Conservation (phyloP, 1,140 invertebrate species). For the Littorina saxatilis region DNA sequence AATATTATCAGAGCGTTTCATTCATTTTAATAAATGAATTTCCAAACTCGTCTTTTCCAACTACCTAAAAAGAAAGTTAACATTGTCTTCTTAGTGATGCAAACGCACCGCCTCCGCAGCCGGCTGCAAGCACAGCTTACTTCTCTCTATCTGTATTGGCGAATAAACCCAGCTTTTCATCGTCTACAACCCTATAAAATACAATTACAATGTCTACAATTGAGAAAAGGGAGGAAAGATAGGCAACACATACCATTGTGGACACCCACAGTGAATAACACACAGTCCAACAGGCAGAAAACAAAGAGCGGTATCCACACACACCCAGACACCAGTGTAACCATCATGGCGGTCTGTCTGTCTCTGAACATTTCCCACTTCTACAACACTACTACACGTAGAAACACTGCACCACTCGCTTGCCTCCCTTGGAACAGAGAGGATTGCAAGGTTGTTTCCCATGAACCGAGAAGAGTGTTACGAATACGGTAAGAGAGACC, state of each 20-base stretch:
- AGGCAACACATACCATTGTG: neutral
- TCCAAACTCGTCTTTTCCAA: no score
- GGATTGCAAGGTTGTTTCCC: neutral
- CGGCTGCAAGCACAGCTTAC: no score
- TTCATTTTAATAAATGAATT: no score
- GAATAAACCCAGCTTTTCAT: no score
- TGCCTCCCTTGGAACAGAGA: conserved; percentile 16
- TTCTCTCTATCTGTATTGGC: no score
- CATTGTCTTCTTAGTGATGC: no score
- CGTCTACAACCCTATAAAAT: no score
- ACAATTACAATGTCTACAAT: no score
- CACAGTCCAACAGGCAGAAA: neutral
- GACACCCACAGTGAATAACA: neutral
- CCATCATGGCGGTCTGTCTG: conserved; percentile 20
- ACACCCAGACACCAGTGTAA: neutral
- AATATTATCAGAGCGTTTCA: no score
- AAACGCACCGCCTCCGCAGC: no score
- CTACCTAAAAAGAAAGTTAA: no score
- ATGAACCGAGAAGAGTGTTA: neutral
- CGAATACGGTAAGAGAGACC: no score
- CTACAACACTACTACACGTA: neutral
- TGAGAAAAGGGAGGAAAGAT: neutral
- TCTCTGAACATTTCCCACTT: neutral
- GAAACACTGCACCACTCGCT: neutral
- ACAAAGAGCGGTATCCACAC: neutral